These are phyloP conservation scores for Chaetodon trifasciatus DNA, from an alignment of 2,797 vertebrate species.

Conservation along the genomic window DNA sequence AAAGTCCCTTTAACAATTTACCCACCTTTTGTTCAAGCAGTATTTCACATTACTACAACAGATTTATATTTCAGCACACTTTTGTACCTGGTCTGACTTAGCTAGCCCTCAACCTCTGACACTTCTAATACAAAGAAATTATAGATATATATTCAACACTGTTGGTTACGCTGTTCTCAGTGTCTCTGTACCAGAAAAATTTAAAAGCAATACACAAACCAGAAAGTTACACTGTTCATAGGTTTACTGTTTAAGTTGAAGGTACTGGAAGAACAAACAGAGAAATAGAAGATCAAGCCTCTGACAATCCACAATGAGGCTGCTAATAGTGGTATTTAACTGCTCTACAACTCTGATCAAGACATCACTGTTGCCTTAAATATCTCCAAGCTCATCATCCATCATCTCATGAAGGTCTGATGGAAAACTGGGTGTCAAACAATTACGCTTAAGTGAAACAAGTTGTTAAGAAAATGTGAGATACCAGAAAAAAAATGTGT, in stretches of 20 bases:
- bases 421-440: background rate
- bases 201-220: conserved; percentile 6
- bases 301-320: background rate
- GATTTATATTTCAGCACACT: conserved; percentile 44
- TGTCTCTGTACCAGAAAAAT: conserved; percentile 7
- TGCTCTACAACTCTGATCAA: background rate
- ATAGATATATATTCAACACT: background rate
- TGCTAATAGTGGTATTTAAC: background rate
- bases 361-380: background rate
- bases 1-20: conserved; percentile 48
- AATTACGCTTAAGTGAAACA: background rate
- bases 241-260: background rate
- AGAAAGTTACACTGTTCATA: background rate
- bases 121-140: conserved; percentile 13
- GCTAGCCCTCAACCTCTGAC: conserved; percentile 34
- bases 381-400: background rate
- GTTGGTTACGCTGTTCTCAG: conserved; percentile 4
- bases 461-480: background rate
- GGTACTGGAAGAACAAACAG: background rate
- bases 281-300: background rate
- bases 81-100: conserved; percentile 36
- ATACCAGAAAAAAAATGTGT: background rate
- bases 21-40: conserved; percentile 28
- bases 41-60: conserved; percentile 42
- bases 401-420: background rate